Conservation (phyloP, 1,140 invertebrate genomes). For the Mesaphorura yosii region DNA sequence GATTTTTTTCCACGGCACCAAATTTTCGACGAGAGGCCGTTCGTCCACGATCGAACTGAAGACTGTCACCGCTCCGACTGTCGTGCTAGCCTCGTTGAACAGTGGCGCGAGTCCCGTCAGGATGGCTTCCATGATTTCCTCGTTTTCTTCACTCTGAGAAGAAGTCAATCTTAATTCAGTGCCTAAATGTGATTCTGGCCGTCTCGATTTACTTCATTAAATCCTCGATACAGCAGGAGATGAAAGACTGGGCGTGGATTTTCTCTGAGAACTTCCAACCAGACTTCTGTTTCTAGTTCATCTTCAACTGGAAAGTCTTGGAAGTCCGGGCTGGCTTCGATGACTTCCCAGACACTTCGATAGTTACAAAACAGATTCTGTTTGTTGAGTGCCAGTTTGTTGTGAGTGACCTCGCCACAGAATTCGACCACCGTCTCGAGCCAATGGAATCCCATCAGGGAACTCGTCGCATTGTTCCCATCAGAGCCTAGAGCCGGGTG, state of each 20-base stretch:
- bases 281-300: background rate
- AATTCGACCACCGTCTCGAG: slow-evolving; percentile 31
- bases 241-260: background rate
- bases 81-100: no score
- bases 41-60: no score
- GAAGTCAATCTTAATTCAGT: background rate
- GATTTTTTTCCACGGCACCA: no score
- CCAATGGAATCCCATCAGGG: slow-evolving; percentile 24
- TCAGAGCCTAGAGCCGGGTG: background rate
- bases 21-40: no score
- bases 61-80: no score
- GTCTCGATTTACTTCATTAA: slow-evolving; percentile 7
- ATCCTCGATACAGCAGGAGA: slow-evolving; percentile 14
- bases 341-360: slow-evolving; percentile 37
- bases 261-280: background rate
- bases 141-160: background rate
- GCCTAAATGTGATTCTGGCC: background rate
- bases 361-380: slow-evolving; percentile 39
- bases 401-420: slow-evolving; percentile 38
- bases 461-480: slow-evolving; percentile 17
- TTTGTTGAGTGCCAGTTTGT: slow-evolving; percentile 35
- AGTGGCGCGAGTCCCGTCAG: background rate
- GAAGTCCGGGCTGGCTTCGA: no score
- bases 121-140: background rate
- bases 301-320: no score